These are phyloP conservation scores for Melanotaenia nigrans DNA, from an alignment of 2,797 vertebrate species.

Conservation along the genomic window DNA sequence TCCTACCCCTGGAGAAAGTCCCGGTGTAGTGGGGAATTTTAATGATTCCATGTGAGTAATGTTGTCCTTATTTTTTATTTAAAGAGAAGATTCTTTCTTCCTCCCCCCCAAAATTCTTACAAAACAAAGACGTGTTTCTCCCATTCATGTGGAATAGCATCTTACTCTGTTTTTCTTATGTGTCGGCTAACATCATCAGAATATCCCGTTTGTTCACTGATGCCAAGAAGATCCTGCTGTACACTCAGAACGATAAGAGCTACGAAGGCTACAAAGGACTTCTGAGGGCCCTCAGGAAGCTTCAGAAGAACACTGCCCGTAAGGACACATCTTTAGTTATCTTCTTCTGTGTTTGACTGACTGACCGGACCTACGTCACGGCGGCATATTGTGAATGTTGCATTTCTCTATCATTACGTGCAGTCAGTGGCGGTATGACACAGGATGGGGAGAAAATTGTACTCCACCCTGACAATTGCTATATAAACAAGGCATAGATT, in stretches of 20 bases:
- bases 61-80: neutral
- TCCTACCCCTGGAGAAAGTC: slow-evolving; percentile 93
- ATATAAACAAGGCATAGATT: slow-evolving; percentile 32
- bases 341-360: slow-evolving; percentile 7
- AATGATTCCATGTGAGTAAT: slow-evolving; percentile 92
- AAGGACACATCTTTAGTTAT: slow-evolving; percentile 50
- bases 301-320: slow-evolving; percentile 87
- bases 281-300: slow-evolving; percentile 84
- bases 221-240: slow-evolving; percentile 91
- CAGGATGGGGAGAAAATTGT: slow-evolving; percentile 8
- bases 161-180: slow-evolving; percentile 7
- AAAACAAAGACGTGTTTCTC: neutral
- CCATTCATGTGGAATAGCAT: neutral
- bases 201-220: slow-evolving; percentile 93
- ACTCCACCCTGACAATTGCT: slow-evolving; percentile 15
- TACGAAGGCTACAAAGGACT: slow-evolving; percentile 89
- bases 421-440: neutral
- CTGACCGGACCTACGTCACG: neutral
- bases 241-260: slow-evolving; percentile 91
- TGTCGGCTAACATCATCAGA: slow-evolving; percentile 71
- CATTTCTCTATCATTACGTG: neutral
- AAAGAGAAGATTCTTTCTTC: neutral
- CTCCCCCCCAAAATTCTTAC: neutral
- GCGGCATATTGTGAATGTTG: slow-evolving; percentile 10
- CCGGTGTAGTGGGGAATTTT: slow-evolving; percentile 92